Evolutionary conservation across 2,113 vertebrate genomes (phyloP), one percentile per base, ranked within the genome.

Genomic region (Lagopus muta): DNA sequence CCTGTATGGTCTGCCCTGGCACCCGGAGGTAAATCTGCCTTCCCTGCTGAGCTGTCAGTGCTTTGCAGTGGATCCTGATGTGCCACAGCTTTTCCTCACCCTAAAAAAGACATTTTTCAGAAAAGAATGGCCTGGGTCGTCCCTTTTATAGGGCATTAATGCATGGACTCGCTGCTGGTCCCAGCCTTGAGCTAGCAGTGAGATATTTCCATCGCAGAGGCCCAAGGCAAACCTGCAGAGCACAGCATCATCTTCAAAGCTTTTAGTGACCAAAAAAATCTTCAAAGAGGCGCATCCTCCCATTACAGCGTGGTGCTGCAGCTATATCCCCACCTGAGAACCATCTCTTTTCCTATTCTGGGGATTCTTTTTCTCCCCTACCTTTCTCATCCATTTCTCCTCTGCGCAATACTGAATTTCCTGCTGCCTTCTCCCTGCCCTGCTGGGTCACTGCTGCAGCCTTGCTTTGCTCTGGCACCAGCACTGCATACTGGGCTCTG

Each of bases 221-320:
- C 54, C 62, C 42, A 8, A 38, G 50, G 16, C 82, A 88, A 79
- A 72, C 25, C 50, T 60, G 13, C 3, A 0, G 25, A 82, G 67
- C 0, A 42, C 64, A 77, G 83, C 82, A 88, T 58, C 79, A 14
- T 88, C 82, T 80, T 61, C 79, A 60, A 24, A 86, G 82, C 76
- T 93, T 4, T 14, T 16, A 88, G 60, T 1, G 1, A 76, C 80
- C 67, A 77, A 67, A 36, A 8, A 83, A 88, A 90, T 90, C 94
- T 96, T 94, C 92, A 94, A 95, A 95, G 88, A 86, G 54, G 65
- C 13, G 3, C 17, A 15, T 73, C 52, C 54, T 67, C 4, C 27
- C 0, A 0, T 48, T 62, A 2, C 7, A 69, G 43, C 75, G n/a
- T 0, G 0, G 7, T 19, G 25, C 25, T 27, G 16, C 25, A 64